phyloP scores from a whole-genome alignment of 2,797 vertebrate species.

The Hippocampus kuda region DNA sequence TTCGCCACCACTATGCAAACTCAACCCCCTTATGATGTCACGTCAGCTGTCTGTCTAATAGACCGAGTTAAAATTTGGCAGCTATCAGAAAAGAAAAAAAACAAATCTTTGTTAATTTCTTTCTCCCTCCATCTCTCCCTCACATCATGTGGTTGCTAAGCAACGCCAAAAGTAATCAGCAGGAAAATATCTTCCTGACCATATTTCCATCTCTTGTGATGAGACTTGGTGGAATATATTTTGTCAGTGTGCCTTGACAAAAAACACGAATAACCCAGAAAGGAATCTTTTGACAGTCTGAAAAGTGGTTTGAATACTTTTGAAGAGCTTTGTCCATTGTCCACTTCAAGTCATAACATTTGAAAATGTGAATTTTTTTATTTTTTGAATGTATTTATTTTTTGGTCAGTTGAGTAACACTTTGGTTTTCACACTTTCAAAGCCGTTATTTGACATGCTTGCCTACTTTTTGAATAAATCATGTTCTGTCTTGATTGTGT shows the following conservation, averaged over 20 bases:
- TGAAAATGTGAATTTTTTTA: neutral
- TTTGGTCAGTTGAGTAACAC: neutral
- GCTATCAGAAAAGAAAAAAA: neutral
- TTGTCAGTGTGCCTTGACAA: neutral
- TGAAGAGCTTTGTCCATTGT: too few species aligned
- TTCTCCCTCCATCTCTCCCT: neutral
- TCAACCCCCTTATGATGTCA: too few species aligned
- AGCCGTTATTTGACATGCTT: too few species aligned
- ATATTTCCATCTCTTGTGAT: neutral
- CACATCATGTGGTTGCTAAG: neutral
- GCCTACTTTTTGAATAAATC: too few species aligned
- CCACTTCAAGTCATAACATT: too few species aligned
- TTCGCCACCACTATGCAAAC: too few species aligned
- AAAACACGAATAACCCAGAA: neutral
- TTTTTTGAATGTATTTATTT: neutral
- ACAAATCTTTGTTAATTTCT: neutral
- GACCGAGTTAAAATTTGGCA: too few species aligned
- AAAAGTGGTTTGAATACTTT: neutral
- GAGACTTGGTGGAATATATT: neutral
- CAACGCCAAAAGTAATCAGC: slow-evolving; percentile 24
- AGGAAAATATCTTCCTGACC: neutral
- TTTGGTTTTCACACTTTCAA: too few species aligned
- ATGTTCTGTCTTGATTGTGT: too few species aligned
- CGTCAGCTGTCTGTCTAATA: too few species aligned
- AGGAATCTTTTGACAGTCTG: neutral